Conservation (phyloP, 2,888 invertebrate genomes). For the Subacronicta megacephala region DNA sequence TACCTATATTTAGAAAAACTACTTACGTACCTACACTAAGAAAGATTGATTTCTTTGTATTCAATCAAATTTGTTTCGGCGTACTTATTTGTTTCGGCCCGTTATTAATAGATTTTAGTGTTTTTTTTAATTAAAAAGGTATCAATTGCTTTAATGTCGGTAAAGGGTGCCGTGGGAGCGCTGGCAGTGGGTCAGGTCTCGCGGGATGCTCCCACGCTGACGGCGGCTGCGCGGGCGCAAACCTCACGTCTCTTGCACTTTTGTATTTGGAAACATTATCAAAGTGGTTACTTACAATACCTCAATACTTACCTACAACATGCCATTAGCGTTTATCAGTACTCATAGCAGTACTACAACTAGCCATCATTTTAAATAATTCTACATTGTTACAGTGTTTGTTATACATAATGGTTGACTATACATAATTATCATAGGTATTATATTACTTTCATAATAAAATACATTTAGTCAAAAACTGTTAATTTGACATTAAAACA, state of each 20-base stretch:
- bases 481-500: too few relatives aligned
- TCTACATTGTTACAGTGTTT: too few relatives aligned
- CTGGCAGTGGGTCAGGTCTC: slow-evolving; percentile 57
- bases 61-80: too few relatives aligned
- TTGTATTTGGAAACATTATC: slow-evolving; percentile 56
- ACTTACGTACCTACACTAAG: too few relatives aligned
- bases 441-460: too few relatives aligned
- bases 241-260: slow-evolving; percentile 57
- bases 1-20: too few relatives aligned
- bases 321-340: slow-evolving; percentile 23
- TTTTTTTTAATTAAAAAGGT: too few relatives aligned
- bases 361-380: too few relatives aligned
- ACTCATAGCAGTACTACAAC: slow-evolving; percentile 9
- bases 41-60: too few relatives aligned
- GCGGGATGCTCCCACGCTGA: slow-evolving; percentile 61
- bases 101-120: neutral
- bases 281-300: slow-evolving; percentile 40
- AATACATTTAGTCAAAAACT: too few relatives aligned
- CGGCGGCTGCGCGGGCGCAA: slow-evolving; percentile 11
- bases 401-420: too few relatives aligned
- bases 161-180: slow-evolving; percentile 62
- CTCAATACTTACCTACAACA: slow-evolving; percentile 17
- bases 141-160: slow-evolving; percentile 31
- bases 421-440: too few relatives aligned
- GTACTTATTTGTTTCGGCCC: neutral